Percentiles rank a stretch among this genome's conserved stretches.
Evolutionary conservation across 1,140 invertebrate species (phyloP).

Genomic region (Pseudomyrmex pallidus): DNA sequence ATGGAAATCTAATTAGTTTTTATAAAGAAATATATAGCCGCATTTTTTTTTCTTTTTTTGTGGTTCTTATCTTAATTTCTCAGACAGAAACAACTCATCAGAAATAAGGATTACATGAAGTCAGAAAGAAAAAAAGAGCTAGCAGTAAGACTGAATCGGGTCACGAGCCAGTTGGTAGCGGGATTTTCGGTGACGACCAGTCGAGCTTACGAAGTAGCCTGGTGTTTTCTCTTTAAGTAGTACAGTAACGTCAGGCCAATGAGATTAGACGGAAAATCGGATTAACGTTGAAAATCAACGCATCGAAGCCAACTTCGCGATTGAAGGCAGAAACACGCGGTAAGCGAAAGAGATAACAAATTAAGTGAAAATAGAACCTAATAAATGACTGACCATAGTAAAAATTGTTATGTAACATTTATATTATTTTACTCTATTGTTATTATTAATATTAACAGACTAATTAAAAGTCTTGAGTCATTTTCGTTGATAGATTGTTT

Average conservation of each 20-base stretch:
- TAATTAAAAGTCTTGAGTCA: background rate
- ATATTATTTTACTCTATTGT: background rate
- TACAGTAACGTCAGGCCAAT: slow-evolving; percentile 30
- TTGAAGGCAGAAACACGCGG: no score
- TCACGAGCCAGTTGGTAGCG: slow-evolving; percentile 50
- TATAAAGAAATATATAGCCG: background rate
- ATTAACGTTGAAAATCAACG: slow-evolving; percentile 30
- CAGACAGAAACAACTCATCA: slow-evolving; percentile 18
- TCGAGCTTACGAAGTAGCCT: slow-evolving; percentile 42
- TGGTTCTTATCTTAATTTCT: slow-evolving; percentile 28
- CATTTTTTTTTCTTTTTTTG: slow-evolving; percentile 1
- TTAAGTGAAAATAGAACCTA: background rate
- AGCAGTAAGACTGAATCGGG: slow-evolving; percentile 34
- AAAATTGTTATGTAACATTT: background rate
- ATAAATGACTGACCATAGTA: background rate
- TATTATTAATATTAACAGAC: no score
- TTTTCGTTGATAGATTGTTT: slow-evolving; percentile 11
- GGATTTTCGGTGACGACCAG: slow-evolving; percentile 59
- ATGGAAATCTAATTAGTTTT: background rate
- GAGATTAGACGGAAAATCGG: slow-evolving; percentile 37
- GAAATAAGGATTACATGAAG: slow-evolving; percentile 53
- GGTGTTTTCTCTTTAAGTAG: slow-evolving; percentile 41
- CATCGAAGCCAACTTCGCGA: background rate
- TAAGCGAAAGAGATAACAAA: slow-evolving; percentile 17
- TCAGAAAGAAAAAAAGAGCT: background rate